Base-by-base conservation (phyloP, 1,140 invertebrate genomes). In the Coelopa frigida region DNA sequence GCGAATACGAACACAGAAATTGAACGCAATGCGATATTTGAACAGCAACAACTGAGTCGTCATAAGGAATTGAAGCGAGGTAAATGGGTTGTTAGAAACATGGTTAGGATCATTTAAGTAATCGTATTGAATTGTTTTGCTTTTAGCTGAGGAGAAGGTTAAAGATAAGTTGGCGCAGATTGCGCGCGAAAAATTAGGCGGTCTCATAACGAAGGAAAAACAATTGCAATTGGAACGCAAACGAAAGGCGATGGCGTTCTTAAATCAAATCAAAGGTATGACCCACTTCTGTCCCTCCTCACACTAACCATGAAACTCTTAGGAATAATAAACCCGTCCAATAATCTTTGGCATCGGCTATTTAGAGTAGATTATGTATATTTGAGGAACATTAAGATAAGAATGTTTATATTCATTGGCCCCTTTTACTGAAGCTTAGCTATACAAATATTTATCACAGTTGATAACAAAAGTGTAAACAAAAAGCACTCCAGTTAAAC, bases 141-240 rank as follows among this genome's bases (percentile, higher is more conserved):
- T 31, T 45, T 27, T 35, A 69, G 75, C 73, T 4, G 81, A 84
- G 51, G 79, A 85, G 38, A 75, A 74, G 38, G 59, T 83, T 2
- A 82, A 77, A 57, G 81, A 84, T 47, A 78, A 77, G 53, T 52
- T 84, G 44, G 74, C 78, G 7, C 71, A 72, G 31, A 78, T 77
- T 3, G 76, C 78, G 1, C 57, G 78, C 4, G 81, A 81, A 35
- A 81, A 81, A 54, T 50, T 82, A 29, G 71, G 73, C 18, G 70
- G 73, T 3, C 56, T 68, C 42, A 72, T 72, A 4, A 72, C 74
- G 7, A 75, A 74, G 44, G 80, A 87, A 53, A 78, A 79, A 56
- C 81, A 83, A 37, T 55, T 86, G 4, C 83, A 88, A 56, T 58
- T 81, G 21, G 85, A 87, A 57, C 68, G 85, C 5, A 86, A 84